Conservation (phyloP, 35 echinoderm and acorn worm species). For the Lytechinus pictus region DNA sequence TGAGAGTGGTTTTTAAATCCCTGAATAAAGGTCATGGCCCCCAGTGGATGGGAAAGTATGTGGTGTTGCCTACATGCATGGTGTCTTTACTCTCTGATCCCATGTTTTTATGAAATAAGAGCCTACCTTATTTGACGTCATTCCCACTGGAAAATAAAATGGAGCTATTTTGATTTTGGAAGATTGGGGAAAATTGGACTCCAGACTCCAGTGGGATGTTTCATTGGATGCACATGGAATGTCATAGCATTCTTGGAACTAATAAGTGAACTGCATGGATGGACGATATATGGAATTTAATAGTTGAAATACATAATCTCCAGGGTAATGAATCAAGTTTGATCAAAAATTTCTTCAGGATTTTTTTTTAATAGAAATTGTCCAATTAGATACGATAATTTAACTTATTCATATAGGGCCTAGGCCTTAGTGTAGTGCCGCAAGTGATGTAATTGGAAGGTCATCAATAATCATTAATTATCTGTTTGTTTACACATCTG, state of each 20-base stretch:
- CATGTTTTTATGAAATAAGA: background rate
- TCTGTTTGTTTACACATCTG: no score
- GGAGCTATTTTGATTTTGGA: background rate
- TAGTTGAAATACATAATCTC: background rate
- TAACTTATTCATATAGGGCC: no score
- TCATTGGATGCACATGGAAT: background rate
- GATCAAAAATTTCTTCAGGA: no score
- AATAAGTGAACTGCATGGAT: no score
- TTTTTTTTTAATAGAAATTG: no score
- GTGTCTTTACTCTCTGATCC: background rate
- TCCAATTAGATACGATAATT: no score
- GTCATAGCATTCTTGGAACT: no score
- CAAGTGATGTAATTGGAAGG: no score
- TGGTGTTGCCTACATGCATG: background rate
- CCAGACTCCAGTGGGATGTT: background rate
- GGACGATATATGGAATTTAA: background rate
- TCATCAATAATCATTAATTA: no score
- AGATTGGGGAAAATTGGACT: background rate
- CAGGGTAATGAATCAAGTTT: no score
- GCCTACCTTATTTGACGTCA: background rate
- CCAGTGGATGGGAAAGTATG: constrained; percentile 17
- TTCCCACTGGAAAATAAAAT: background rate
- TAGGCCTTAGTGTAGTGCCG: no score
- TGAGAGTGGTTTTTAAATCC: background rate
- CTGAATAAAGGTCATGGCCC: background rate